Conservation (phyloP, 2,113 vertebrate species). For the Salvelinus fontinalis region DNA sequence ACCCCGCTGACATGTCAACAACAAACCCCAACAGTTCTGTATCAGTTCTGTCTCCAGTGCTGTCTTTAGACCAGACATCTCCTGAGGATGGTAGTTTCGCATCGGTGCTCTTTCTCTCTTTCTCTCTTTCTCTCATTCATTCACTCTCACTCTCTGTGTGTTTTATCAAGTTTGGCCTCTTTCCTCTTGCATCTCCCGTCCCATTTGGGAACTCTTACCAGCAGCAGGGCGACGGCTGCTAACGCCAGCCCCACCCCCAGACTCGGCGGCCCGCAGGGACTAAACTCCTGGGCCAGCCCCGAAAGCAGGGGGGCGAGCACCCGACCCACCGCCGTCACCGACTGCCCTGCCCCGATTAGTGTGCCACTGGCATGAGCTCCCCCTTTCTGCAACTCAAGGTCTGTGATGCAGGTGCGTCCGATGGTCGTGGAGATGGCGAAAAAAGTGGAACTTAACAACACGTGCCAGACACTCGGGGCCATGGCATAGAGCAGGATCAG, state of each 20-base stretch:
- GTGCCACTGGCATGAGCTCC: constrained; percentile 83
- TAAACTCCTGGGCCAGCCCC: constrained; percentile 89
- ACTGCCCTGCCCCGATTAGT: constrained; percentile 89
- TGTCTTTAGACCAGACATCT: constrained; percentile 2
- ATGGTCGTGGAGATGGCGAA: constrained; percentile 89
- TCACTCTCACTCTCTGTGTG: too few species aligned
- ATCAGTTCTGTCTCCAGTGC: not conserved
- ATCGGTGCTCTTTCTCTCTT: too few species aligned
- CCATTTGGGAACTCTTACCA: constrained; percentile 71
- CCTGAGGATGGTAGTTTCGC: too few species aligned
- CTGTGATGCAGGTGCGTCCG: constrained; percentile 87
- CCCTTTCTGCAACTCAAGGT: constrained; percentile 84
- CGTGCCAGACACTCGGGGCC: constrained; percentile 74
- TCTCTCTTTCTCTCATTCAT: too few species aligned
- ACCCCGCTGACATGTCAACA: too few species aligned
- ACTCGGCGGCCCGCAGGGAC: constrained; percentile 87
- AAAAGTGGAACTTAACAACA: constrained; percentile 83
- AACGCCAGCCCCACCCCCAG: constrained; percentile 83
- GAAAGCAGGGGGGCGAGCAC: constrained; percentile 87
- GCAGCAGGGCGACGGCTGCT: constrained; percentile 76
- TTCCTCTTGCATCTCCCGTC: constrained; percentile 45
- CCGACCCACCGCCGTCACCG: constrained; percentile 88
- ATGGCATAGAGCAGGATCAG: constrained; percentile 82
- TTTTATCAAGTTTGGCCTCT: constrained; percentile 37
- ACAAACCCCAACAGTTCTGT: not conserved